Conservation (phyloP, 2,797 vertebrate species). For the Nyctalus aviator region DNA sequence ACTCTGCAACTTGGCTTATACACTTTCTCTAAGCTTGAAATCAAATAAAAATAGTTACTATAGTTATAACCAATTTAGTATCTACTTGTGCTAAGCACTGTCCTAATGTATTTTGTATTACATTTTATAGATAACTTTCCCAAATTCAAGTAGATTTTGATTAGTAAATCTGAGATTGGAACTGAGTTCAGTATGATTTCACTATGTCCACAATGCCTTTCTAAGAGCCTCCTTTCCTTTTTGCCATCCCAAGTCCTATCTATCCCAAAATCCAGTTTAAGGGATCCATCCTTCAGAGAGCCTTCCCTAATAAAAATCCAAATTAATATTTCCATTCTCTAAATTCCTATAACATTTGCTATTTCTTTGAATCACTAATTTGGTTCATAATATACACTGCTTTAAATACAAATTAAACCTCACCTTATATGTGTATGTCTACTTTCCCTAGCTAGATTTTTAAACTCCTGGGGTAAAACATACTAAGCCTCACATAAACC, state of each 20-base stretch:
- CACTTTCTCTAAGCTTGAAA: neutral
- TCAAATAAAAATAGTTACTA: slow-evolving; percentile 16
- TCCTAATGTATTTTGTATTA: neutral
- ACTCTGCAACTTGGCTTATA: neutral
- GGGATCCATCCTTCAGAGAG: neutral
- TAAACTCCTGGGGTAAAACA: slow-evolving; percentile 23
- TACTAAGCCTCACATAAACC: neutral
- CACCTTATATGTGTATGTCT: neutral
- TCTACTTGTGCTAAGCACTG: neutral
- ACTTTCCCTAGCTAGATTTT: slow-evolving; percentile 43
- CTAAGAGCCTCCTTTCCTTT: neutral
- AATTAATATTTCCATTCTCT: neutral
- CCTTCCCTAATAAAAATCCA: neutral
- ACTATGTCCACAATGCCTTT: neutral
- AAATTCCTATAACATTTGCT: slow-evolving; percentile 37
- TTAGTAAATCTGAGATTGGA: slow-evolving; percentile 9
- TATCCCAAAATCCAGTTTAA: neutral
- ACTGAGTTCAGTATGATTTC: slow-evolving; percentile 7
- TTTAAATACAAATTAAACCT: slow-evolving; percentile 52
- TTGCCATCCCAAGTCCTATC: neutral
- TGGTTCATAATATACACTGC: neutral
- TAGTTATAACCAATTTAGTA: slow-evolving; percentile 43
- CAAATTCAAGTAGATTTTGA: slow-evolving; percentile 38
- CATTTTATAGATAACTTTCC: slow-evolving; percentile 18
- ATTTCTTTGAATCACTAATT: slow-evolving; percentile 32